A percentile compares a stretch with the other conserved stretches of the same genome.
These are phyloP conservation scores for Saccopteryx leptura DNA, from an alignment of 2,113 vertebrate species.

Conservation along the genomic window DNA sequence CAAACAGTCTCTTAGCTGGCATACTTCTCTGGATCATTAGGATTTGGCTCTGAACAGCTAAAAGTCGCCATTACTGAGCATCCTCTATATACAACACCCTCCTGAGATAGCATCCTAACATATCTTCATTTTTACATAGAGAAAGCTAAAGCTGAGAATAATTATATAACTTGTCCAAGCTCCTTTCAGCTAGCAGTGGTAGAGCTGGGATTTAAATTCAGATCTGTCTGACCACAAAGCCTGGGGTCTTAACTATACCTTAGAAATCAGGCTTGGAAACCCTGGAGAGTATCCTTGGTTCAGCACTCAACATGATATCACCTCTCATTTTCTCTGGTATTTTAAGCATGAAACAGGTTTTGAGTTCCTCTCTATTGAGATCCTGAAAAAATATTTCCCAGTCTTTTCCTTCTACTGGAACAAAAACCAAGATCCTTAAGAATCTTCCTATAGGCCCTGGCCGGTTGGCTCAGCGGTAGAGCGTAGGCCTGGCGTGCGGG, in stretches of 20 bases:
- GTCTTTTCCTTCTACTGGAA: background rate
- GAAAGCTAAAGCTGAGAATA: constrained; percentile 11
- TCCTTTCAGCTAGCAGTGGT: background rate
- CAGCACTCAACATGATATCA: background rate
- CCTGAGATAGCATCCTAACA: background rate
- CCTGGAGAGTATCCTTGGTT: background rate
- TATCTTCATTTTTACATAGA: constrained; percentile 37
- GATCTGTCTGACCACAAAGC: constrained; percentile 9
- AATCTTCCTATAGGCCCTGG: background rate
- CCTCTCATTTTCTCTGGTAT: background rate
- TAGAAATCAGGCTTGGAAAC: constrained; percentile 47
- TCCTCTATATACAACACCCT: background rate
- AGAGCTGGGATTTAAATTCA: constrained; percentile 20
- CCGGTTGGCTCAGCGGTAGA: too few relatives aligned
- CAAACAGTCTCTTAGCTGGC: background rate
- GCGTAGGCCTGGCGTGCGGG: too few relatives aligned
- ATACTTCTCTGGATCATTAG: background rate
- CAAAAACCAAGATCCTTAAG: constrained; percentile 1
- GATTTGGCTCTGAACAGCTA: background rate
- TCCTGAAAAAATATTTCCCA: constrained; percentile 31
- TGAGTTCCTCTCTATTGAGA: background rate
- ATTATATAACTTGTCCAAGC: constrained; percentile 35
- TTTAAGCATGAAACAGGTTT: constrained; percentile 20
- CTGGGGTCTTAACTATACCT: background rate
- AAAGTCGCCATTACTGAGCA: background rate